Evolutionary conservation across 2,113 vertebrate species (phyloP), one percentile per base, ranked within the genome.

Genomic region (Vimba vimba): DNA sequence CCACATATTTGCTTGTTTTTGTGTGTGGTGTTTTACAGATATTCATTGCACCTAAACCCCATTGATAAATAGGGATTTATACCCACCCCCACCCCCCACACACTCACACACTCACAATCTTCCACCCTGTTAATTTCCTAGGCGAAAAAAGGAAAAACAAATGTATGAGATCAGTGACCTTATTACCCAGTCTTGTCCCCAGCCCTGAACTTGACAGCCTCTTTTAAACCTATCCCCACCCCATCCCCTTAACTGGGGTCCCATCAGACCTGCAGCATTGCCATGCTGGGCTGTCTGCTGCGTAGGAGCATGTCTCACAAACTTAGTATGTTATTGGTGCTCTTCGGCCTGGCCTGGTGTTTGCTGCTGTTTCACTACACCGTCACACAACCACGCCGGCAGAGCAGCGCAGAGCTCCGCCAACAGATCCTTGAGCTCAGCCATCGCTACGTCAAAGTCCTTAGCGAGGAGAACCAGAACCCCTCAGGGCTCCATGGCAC

Each of bases 361-460:
- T 91, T 99, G 81, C 96, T 99, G 96, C 93, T 99, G 90, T 93
- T 99, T 43, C 97, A 96, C 77, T 99, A 98, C 90, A 98, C 97
- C 0, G 95, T 97, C 66, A 97, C 97, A 90, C 97, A 97, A 89
- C 98, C 98, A 52, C 95, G 95, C 62, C 97, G 95, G 89, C 96
- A 99, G 92, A 99, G 96, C 94, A 99, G 97, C 6, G 93, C 96
- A 0, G 96, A 99, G 92, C 89, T 99, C 73, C 96, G 97, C 21
- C 96, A 98, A 91, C 97, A 99, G 92, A 99, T 99, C 88, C 78
- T 99, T 66, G 97, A 99, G 88, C 95, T 99, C 86, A 99, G 98
- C 91, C 96, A 94, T 88, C 96, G 95, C 94, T 99, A 99, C 0
- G 97, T 99, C 90, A 98, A 97, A 93, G 97, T 97, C 88, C 93